phyloP scores from a whole-genome alignment of 2,113 vertebrate species.

The Dermatemys mawii region DNA sequence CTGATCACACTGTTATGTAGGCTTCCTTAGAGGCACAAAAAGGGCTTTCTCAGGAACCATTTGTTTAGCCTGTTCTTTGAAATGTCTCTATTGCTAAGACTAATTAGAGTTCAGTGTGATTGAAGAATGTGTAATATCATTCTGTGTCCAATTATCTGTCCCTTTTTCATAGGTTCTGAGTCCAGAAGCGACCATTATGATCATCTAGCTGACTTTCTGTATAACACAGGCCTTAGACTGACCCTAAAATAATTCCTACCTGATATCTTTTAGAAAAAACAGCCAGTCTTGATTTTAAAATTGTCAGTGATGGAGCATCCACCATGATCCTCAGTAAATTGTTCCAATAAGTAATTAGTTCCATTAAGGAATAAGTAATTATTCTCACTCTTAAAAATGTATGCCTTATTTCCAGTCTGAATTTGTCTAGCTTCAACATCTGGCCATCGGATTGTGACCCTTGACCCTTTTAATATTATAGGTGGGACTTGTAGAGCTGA shows the following conservation, averaged over 20 bases:
- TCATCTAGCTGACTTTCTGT: not conserved
- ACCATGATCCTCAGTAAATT: not conserved
- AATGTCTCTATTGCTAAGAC: not conserved
- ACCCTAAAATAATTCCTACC: not conserved
- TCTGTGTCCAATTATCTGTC: not conserved
- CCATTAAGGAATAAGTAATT: no score
- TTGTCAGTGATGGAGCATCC: not conserved
- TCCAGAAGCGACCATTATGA: not conserved
- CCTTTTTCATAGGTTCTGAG: not conserved
- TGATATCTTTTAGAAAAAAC: not conserved
- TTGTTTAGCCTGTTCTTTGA: not conserved
- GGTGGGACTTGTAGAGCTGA: not conserved
- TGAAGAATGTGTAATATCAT: not conserved
- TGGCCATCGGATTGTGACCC: not conserved
- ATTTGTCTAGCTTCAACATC: not conserved
- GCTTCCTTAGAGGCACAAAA: not conserved
- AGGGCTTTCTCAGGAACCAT: not conserved
- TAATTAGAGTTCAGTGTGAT: not conserved
- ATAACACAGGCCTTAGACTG: not conserved
- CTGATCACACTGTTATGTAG: not conserved
- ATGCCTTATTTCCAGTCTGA: not conserved
- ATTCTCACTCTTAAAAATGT: not conserved
- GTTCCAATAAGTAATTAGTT: no score
- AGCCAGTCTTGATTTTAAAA: not conserved
- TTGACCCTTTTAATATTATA: not conserved